Conservation (phyloP, 2,113 vertebrate genomes). For the Megaceryle torquata region DNA sequence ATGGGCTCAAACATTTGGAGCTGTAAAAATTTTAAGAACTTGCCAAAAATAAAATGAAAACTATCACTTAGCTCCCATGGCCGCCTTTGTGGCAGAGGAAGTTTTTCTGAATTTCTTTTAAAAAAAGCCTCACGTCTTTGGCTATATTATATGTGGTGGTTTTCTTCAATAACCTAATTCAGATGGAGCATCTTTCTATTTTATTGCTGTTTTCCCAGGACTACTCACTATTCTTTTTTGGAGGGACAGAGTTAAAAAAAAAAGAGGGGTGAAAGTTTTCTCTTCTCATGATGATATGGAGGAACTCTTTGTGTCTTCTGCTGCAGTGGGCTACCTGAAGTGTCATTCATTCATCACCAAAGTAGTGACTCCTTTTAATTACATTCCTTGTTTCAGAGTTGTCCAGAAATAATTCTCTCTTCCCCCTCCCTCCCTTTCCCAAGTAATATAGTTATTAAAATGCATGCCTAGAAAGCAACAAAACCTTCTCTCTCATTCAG, state of each 20-base stretch:
- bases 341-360: not conserved
- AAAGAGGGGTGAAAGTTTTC: not conserved
- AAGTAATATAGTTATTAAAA: constrained; percentile 18
- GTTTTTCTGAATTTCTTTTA: not conserved
- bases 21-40: not conserved
- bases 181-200: not conserved
- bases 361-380: not conserved
- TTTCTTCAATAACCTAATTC: not conserved
- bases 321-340: not conserved
- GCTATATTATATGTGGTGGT: not conserved
- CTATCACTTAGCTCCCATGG: not conserved
- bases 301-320: not conserved
- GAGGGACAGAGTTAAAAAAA: not conserved
- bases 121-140: not conserved
- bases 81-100: not conserved
- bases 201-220: not conserved
- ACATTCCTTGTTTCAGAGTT: constrained; percentile 3
- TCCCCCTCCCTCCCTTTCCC: not conserved
- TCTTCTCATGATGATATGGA: not conserved
- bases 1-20: not conserved
- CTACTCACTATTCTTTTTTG: not conserved
- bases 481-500: not conserved
- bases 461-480: not conserved
- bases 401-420: constrained; percentile 9
- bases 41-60: constrained; percentile 8